phyloP scores from a whole-genome alignment of 2,888 invertebrate genomes.

The Tanytarsus gracilentus region DNA sequence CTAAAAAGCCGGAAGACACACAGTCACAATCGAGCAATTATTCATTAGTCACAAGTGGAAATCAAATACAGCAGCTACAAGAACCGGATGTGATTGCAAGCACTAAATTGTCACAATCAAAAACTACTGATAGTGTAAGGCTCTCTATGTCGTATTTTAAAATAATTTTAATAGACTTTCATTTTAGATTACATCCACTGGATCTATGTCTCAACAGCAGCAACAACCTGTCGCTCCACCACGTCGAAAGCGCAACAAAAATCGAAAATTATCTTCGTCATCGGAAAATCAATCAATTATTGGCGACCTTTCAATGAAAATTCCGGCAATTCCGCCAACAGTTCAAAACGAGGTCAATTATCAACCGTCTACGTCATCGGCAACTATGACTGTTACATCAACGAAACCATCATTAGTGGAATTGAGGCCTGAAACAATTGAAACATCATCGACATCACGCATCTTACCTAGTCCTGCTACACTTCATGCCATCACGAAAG shows the following conservation, averaged over 20 bases:
- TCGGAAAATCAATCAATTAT: conserved; percentile 42
- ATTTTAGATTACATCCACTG: conserved; percentile 26
- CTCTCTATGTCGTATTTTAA: conserved; percentile 32
- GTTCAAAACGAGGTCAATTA: conserved; percentile 34
- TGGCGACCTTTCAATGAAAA: conserved; percentile 37
- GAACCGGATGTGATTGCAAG: conserved; percentile 92
- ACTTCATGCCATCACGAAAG: conserved; percentile 67
- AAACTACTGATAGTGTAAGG: conserved; percentile 42
- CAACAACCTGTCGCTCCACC: conserved; percentile 63
- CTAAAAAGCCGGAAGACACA: not conserved
- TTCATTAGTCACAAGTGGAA: conserved; percentile 4
- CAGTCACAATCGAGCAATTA: conserved; percentile 19
- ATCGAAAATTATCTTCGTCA: conserved; percentile 40
- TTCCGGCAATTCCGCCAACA: no score
- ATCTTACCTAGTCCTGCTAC: conserved; percentile 67
- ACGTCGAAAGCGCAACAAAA: conserved; percentile 43
- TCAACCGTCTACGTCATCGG: no score
- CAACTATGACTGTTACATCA: not conserved
- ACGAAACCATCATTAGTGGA: not conserved
- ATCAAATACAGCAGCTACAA: conserved; percentile 1
- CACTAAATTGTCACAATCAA: conserved; percentile 57
- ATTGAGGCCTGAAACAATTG: no score
- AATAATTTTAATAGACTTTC: not conserved
- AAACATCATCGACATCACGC: not conserved
- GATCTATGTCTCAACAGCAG: conserved; percentile 33